Evolutionary conservation across 2,888 invertebrate species (phyloP), one percentile per base, ranked within the genome.

Genomic region (Eurytoma californica): DNA sequence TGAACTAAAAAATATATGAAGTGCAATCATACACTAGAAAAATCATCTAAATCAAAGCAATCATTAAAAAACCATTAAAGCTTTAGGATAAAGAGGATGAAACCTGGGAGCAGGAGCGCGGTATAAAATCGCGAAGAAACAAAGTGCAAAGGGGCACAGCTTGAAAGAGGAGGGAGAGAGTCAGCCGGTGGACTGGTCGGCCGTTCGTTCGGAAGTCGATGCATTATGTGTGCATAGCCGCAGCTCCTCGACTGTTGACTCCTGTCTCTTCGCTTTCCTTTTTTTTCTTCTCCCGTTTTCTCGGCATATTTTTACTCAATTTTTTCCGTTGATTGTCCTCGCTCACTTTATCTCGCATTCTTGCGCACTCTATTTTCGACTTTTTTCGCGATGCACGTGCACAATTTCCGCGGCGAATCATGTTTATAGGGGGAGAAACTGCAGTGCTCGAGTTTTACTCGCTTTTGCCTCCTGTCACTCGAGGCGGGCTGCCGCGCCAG

Each of bases 281-380:
- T 66, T 28, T 49, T 58, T 69, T 47, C 16, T 49, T 47, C 24
- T 9, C 7, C 51, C 57, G 55, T 55, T 70, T 39, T 58, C 53
- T 30, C 14, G 60, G 75, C 75, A 51, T 74, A 72, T 77, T 63
- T 77, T 47, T 73, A 49, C 65, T 39, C 7, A 39, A 72, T 77
- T 70, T 67, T 67, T 65, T 47, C 49, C 60, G 57, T 39, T 51
- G 14, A 47, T 69, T 24, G 30, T 69, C 58, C 5, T 58, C 63
- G 67, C 60, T 39, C 39, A 58, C 60, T 79, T 73, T 69, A 74
- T 74, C 74, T 70, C 70, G 65, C 39, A 61, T 68, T 68, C 75
- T 39, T 75, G 58, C 24, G 28, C 24, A n/a, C 72, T 72, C 66
- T 72, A 77, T 72, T 72, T 77, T 72, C 58, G 58, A 70, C 28